Conservation (phyloP, 35 echinoderm and acorn worm genomes). For the Anneissia japonica region DNA sequence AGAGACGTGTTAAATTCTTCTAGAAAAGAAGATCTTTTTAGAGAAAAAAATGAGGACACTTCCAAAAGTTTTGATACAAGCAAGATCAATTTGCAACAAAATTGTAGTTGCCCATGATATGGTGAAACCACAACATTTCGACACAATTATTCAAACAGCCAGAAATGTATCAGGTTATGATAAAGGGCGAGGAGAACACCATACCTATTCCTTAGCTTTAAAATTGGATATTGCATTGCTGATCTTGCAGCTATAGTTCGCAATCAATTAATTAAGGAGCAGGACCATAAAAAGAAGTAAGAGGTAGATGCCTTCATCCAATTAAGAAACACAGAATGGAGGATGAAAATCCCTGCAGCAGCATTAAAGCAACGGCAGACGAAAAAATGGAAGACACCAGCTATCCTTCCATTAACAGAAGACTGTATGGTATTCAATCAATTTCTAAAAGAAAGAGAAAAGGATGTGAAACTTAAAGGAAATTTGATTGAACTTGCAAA, state of each 20-base stretch:
- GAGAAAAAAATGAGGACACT: background rate
- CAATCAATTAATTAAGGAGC: background rate
- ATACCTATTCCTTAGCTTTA: conserved; percentile 7
- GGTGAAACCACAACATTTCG: background rate
- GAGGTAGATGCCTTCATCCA: conserved; percentile 24
- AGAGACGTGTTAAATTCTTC: background rate
- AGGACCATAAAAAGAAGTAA: background rate
- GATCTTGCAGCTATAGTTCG: background rate
- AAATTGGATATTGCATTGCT: background rate
- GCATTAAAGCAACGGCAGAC: background rate
- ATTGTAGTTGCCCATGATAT: background rate
- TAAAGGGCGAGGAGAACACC: background rate
- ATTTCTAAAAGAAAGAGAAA: background rate
- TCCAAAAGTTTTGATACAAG: background rate
- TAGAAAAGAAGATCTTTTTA: background rate
- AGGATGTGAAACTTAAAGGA: background rate
- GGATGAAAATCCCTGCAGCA: conserved; percentile 22
- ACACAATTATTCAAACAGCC: background rate
- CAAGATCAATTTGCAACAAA: background rate
- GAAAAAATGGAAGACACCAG: no score
- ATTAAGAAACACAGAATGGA: conserved; percentile 10
- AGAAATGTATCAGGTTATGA: background rate
- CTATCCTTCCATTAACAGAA: no score
- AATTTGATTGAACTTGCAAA: conserved; percentile 17
- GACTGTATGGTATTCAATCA: no score